phyloP scores from a whole-genome alignment of 2,888 invertebrate genomes.

The Machimus rusticus region DNA sequence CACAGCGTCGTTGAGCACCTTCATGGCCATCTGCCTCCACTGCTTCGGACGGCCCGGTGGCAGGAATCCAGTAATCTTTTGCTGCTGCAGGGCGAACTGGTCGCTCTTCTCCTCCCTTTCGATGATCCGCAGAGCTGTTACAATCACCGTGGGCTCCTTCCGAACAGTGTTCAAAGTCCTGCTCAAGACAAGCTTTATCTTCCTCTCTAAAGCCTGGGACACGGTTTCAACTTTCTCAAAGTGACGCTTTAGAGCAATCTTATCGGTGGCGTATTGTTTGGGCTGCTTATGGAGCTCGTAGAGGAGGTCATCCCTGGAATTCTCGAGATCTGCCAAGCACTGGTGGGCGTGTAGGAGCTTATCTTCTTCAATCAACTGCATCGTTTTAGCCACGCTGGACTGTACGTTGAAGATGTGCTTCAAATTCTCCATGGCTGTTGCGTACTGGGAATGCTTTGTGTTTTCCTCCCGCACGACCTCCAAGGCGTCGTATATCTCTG shows the following conservation, averaged over 20 bases:
- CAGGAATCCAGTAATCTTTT: constrained; percentile 78
- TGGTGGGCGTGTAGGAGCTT: constrained; percentile 93
- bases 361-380: constrained; percentile 92
- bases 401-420: constrained; percentile 98
- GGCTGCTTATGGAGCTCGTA: constrained; percentile 94
- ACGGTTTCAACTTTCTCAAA: constrained; percentile 94
- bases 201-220: constrained; percentile 88
- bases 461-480: constrained; percentile 91
- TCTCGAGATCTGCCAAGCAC: constrained; percentile 94
- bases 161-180: constrained; percentile 92
- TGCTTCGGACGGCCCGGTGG: constrained; percentile 93
- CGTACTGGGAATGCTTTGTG: constrained; percentile 93
- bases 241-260: constrained; percentile 91
- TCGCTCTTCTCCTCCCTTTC: constrained; percentile 97
- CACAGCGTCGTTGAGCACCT: constrained; percentile 80
- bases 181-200: constrained; percentile 86
- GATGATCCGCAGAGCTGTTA: constrained; percentile 93
- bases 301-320: constrained; percentile 93
- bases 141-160: constrained; percentile 93
- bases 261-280: constrained; percentile 88
- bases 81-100: constrained; percentile 76
- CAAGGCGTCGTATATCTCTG: constrained; percentile 80
- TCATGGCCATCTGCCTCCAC: constrained; percentile 88
- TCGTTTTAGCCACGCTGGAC: constrained; percentile 93
- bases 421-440: constrained; percentile 96